phyloP scores from a whole-genome alignment of 2,888 invertebrate genomes.

The Noctua comes region DNA sequence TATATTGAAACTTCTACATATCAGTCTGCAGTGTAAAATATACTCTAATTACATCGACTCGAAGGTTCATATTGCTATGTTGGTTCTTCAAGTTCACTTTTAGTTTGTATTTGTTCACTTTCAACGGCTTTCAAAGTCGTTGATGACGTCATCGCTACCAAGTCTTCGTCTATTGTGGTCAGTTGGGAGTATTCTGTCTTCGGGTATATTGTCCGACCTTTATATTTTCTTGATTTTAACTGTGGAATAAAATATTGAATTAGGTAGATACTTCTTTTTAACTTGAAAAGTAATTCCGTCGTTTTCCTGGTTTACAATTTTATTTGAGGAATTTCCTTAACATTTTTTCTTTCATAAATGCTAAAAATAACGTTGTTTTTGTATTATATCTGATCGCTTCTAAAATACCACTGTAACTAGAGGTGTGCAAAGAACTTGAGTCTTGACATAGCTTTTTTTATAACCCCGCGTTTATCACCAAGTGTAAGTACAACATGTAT shows the following conservation, averaged over 20 bases:
- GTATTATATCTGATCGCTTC: background rate
- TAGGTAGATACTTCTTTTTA: background rate
- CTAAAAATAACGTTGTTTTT: background rate
- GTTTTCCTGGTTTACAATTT: background rate
- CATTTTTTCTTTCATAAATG: background rate
- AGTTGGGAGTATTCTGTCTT: slow-evolving; percentile 86
- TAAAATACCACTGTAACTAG: background rate
- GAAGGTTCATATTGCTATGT: slow-evolving; percentile 82
- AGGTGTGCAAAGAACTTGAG: too few relatives aligned
- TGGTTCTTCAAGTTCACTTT: slow-evolving; percentile 82
- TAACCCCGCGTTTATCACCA: background rate
- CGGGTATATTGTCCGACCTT: slow-evolving; percentile 78
- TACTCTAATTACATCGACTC: slow-evolving; percentile 80
- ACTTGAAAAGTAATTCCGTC: background rate
- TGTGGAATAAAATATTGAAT: slow-evolving; percentile 67
- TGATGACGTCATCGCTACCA: slow-evolving; percentile 79
- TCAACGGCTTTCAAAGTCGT: slow-evolving; percentile 79
- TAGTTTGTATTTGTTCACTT: slow-evolving; percentile 70
- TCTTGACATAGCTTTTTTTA: background rate
- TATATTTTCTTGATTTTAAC: slow-evolving; percentile 80
- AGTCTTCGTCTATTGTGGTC: slow-evolving; percentile 85
- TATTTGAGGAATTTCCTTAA: background rate
- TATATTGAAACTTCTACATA: slow-evolving; percentile 84
- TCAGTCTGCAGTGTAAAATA: slow-evolving; percentile 88
- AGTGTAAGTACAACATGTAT: background rate